Conservation (phyloP, 1,140 invertebrate species). For the Cotesia glomerata region DNA sequence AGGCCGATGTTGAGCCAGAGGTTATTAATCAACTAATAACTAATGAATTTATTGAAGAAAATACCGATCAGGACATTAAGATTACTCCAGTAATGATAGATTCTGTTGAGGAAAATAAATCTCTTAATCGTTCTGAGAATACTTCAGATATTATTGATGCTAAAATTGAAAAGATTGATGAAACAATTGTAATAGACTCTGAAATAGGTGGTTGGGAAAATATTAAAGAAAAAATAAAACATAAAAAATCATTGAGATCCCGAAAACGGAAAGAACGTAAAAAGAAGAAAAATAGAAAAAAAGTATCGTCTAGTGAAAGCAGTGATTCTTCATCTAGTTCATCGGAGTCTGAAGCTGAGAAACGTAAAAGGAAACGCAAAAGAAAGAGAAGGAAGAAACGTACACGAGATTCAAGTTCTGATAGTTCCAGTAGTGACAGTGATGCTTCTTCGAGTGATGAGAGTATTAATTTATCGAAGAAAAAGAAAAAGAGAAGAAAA, state of each 20-base stretch:
- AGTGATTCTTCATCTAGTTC: slow-evolving; percentile 51
- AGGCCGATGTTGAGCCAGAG: slow-evolving; percentile 23
- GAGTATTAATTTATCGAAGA: neutral
- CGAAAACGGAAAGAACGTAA: slow-evolving; percentile 41
- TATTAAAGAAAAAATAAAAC: slow-evolving; percentile 48
- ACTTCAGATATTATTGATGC: neutral
- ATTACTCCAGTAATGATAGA: neutral
- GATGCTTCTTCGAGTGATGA: slow-evolving; percentile 24
- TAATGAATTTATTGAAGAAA: neutral
- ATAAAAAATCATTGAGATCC: slow-evolving; percentile 41
- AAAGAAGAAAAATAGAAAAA: slow-evolving; percentile 33
- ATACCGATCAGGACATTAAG: neutral
- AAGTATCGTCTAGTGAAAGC: slow-evolving; percentile 36
- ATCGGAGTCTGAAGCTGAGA: slow-evolving; percentile 49
- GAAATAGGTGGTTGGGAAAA: slow-evolving; percentile 49
- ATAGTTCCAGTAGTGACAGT: slow-evolving; percentile 19
- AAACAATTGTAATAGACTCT: slow-evolving; percentile 34
- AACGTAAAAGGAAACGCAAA: slow-evolving; percentile 25
- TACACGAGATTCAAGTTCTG: slow-evolving; percentile 8
- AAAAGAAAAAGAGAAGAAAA: slow-evolving; percentile 36
- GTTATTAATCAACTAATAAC: neutral
- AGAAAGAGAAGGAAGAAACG: slow-evolving; percentile 19
- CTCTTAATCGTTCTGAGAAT: neutral
- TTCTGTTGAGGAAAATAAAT: no score
- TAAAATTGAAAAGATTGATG: neutral